Conservation (phyloP, 2,113 vertebrate genomes). For the Odobenus rosmarus region DNA sequence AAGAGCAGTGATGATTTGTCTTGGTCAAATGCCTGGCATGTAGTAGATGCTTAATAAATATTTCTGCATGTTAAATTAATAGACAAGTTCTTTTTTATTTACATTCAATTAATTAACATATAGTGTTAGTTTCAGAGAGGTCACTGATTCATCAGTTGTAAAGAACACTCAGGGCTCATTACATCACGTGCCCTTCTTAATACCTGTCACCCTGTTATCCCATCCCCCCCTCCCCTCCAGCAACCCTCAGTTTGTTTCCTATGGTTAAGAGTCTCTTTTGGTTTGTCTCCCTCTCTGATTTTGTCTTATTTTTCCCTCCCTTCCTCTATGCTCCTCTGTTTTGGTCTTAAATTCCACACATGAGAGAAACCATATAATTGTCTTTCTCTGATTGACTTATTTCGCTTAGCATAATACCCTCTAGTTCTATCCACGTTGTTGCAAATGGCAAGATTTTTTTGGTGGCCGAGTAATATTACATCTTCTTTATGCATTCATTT, state of each 20-base stretch:
- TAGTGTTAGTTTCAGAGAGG: background rate
- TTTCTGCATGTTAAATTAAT: background rate
- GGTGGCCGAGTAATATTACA: background rate
- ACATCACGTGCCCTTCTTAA: background rate
- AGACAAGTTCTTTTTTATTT: background rate
- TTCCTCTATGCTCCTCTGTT: background rate
- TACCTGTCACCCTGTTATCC: background rate
- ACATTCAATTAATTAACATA: background rate
- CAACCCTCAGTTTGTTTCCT: background rate
- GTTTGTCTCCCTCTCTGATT: background rate
- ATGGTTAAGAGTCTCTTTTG: background rate
- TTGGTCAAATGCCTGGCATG: background rate
- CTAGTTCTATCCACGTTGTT: background rate
- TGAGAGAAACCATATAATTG: background rate
- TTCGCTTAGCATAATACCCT: background rate
- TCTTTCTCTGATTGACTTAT: background rate
- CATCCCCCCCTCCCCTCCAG: background rate
- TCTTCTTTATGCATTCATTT: background rate
- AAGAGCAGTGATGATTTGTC: conserved; percentile 28
- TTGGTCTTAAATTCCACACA: background rate
- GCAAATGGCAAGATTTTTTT: background rate
- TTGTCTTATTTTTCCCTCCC: background rate
- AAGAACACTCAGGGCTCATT: background rate
- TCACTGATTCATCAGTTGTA: background rate
- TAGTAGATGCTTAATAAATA: background rate